phyloP scores from a whole-genome alignment of 2,113 vertebrate species.

The Psilopogon haemacephalus region DNA sequence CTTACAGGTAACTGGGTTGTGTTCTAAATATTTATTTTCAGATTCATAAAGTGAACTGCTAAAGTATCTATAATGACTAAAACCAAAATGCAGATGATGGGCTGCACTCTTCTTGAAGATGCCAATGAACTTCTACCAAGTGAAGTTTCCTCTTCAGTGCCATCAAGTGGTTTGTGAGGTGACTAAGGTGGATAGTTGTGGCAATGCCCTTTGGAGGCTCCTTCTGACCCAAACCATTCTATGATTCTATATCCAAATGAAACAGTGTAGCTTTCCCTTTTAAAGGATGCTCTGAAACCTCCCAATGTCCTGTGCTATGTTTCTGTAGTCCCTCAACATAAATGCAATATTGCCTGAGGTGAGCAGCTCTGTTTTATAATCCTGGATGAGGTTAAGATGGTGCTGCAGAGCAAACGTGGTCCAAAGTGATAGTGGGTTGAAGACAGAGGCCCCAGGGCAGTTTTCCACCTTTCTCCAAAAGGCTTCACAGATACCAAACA shows the following conservation, averaged over 20 bases:
- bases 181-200: neutral
- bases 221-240: too few species aligned
- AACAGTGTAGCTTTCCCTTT: neutral
- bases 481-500: neutral
- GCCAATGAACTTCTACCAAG: neutral
- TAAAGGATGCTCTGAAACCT: neutral
- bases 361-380: neutral
- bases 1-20: constrained; percentile 81
- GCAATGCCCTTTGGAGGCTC: neutral
- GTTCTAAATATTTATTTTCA: neutral
- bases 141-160: neutral
- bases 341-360: neutral
- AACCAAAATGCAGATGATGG: neutral
- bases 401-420: neutral
- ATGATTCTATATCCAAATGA: neutral
- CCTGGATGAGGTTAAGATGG: neutral
- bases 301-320: neutral
- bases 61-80: neutral
- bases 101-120: neutral
- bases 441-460: neutral
- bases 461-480: neutral
- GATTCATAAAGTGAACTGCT: neutral
- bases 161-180: neutral
- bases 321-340: neutral
- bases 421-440: neutral